These are phyloP conservation scores for Drosophila nebulosa DNA, from an alignment of 1,140 invertebrate genomes.

Conservation along the genomic window DNA sequence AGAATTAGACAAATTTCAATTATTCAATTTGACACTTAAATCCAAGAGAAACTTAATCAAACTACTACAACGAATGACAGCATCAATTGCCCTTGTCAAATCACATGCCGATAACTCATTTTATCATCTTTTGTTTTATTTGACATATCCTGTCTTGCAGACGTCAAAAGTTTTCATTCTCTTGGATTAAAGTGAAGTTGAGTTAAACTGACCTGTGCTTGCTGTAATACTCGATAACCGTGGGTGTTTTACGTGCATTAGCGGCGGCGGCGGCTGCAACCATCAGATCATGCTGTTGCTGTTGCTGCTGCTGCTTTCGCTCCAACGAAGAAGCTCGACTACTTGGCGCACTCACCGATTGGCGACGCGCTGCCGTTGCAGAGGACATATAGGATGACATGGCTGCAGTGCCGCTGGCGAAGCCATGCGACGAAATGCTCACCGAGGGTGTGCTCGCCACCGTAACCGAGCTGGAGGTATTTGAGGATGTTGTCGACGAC, in stretches of 20 bases:
- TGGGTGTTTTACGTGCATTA: conserved; percentile 37
- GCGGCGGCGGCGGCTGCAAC: background rate
- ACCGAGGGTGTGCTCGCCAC: conserved; percentile 50
- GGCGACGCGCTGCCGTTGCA: conserved; percentile 60
- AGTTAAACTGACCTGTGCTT: conserved; percentile 46
- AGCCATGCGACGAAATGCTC: conserved; percentile 68
- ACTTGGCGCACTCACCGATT: conserved; percentile 67
- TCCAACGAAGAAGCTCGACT: conserved; percentile 69
- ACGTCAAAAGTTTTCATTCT: no score
- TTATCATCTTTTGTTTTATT: no score
- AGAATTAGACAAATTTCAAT: background rate
- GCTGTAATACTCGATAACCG: conserved; percentile 66
- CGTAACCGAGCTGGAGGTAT: conserved; percentile 25
- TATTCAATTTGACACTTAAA: background rate
- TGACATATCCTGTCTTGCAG: no score
- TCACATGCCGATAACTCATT: background rate
- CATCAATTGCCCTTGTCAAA: background rate
- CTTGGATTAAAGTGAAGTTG: no score
- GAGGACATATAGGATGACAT: conserved; percentile 60
- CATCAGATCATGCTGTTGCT: conserved; percentile 41
- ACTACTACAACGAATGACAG: background rate
- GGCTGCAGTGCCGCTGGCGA: conserved; percentile 54
- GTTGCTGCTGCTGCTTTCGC: conserved; percentile 64
- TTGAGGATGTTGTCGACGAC: background rate
- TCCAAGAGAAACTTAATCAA: background rate